Evolutionary conservation across 1,140 invertebrate species (phyloP).

Genomic region (Goniozus legneri): DNA sequence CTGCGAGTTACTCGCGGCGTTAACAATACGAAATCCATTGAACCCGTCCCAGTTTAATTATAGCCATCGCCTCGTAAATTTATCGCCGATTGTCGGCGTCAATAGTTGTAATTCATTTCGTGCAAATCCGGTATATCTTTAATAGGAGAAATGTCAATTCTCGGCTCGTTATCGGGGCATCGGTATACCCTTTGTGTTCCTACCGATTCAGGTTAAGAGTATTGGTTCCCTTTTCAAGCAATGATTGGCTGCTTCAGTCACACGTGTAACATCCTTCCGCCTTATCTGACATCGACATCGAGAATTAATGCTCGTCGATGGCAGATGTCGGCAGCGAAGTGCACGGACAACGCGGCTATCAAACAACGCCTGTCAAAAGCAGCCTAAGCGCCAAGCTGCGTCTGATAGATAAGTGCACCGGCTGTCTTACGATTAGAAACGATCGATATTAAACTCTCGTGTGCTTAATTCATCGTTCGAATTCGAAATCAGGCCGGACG

Average conservation of each 20-base stretch:
- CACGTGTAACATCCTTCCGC: neutral
- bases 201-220: no score
- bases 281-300: conserved; percentile 7
- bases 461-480: no score
- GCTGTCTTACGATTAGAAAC: conserved; percentile 18
- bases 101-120: neutral
- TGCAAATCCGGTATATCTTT: no score
- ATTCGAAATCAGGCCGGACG: no score
- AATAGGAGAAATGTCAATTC: no score
- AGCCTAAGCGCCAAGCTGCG: conserved; percentile 10
- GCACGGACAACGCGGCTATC: conserved; percentile 22
- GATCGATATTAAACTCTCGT: conserved; percentile 9
- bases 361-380: conserved; percentile 22
- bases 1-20: conserved; percentile 4
- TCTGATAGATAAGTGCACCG: conserved; percentile 24
- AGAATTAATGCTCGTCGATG: conserved; percentile 17
- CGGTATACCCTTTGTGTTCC: no score
- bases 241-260: no score
- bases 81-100: neutral
- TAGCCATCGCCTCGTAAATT: conserved; percentile 16
- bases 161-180: no score
- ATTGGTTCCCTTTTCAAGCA: no score
- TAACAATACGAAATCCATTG: conserved; percentile 17
- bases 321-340: conserved; percentile 16
- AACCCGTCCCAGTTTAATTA: neutral